These are phyloP conservation scores for Ephialtes manifestator DNA, from an alignment of 2,888 invertebrate genomes.

Conservation along the genomic window DNA sequence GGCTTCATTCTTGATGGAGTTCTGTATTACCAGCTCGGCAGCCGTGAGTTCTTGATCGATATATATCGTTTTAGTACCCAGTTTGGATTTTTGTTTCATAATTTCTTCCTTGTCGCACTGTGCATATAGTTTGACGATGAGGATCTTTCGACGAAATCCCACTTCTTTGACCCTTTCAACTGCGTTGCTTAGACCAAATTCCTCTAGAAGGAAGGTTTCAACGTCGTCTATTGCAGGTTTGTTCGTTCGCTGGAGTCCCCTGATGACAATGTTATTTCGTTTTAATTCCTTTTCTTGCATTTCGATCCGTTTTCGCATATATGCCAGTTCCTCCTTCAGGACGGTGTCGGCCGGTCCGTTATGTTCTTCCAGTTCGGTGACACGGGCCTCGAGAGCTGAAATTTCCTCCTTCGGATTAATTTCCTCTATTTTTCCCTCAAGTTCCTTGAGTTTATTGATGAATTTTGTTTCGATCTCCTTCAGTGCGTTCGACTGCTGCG, in stretches of 20 bases:
- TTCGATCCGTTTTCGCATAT: not conserved
- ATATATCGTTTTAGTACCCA: slow-evolving; percentile 26
- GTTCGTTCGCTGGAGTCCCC: slow-evolving; percentile 7
- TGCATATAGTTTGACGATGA: slow-evolving; percentile 8
- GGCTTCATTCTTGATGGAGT: slow-evolving; percentile 15
- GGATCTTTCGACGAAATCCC: not conserved
- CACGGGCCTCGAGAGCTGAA: not conserved
- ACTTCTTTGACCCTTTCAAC: not conserved
- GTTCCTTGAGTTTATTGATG: not conserved
- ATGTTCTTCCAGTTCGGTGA: not conserved
- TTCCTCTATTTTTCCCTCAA: not conserved
- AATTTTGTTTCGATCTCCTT: not conserved
- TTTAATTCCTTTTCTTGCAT: slow-evolving; percentile 3
- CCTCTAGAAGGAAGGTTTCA: slow-evolving; percentile 6
- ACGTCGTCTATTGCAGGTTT: not conserved
- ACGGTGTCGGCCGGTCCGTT: not conserved
- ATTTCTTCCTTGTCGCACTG: slow-evolving; percentile 11
- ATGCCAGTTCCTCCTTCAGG: not conserved
- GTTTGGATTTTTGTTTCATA: slow-evolving; percentile 29
- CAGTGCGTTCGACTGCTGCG: not conserved
- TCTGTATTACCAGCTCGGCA: slow-evolving; percentile 1
- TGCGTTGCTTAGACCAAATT: slow-evolving; percentile 10
- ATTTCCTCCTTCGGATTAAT: not conserved
- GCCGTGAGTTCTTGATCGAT: slow-evolving; percentile 31
- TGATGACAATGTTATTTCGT: slow-evolving; percentile 1